These are phyloP conservation scores for Magallana gigas DNA, from an alignment of 1,140 invertebrate genomes.

Conservation along the genomic window DNA sequence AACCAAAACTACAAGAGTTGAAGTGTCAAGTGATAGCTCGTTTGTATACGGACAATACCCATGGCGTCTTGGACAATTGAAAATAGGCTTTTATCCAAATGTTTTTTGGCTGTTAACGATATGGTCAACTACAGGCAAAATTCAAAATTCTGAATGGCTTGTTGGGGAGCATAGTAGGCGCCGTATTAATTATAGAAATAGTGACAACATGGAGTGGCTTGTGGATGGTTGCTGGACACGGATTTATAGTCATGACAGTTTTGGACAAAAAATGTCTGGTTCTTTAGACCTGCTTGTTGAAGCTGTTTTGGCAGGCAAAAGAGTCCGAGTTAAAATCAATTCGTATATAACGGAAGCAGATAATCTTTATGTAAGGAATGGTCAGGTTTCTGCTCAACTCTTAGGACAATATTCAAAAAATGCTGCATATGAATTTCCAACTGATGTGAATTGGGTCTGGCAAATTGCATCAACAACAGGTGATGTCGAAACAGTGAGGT, in stretches of 20 bases:
- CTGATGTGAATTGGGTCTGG: too few species aligned
- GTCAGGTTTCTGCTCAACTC: too few species aligned
- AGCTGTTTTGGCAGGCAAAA: too few species aligned
- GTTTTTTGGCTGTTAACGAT: slow-evolving; percentile 53
- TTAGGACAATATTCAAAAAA: too few species aligned
- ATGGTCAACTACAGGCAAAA: slow-evolving; percentile 45
- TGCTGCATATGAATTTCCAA: too few species aligned
- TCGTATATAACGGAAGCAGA: too few species aligned
- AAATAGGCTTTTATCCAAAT: slow-evolving; percentile 23
- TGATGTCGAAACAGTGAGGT: too few species aligned
- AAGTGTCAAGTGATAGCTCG: background rate
- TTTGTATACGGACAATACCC: slow-evolving; percentile 24
- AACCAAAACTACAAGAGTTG: slow-evolving; percentile 30
- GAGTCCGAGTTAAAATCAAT: too few species aligned
- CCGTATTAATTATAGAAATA: slow-evolving; percentile 15
- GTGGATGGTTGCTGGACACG: slow-evolving; percentile 41
- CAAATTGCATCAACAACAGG: too few species aligned
- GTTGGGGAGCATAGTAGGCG: slow-evolving; percentile 47
- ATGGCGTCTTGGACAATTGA: slow-evolving; percentile 29
- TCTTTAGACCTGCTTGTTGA: background rate
- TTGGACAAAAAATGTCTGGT: background rate
- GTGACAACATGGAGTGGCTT: slow-evolving; percentile 36
- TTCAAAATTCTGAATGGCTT: slow-evolving; percentile 48
- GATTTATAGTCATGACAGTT: slow-evolving; percentile 11
- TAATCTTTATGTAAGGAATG: too few species aligned